Evolutionary conservation across 1,140 invertebrate species (phyloP).

Genomic region (Batillaria attramentaria): DNA sequence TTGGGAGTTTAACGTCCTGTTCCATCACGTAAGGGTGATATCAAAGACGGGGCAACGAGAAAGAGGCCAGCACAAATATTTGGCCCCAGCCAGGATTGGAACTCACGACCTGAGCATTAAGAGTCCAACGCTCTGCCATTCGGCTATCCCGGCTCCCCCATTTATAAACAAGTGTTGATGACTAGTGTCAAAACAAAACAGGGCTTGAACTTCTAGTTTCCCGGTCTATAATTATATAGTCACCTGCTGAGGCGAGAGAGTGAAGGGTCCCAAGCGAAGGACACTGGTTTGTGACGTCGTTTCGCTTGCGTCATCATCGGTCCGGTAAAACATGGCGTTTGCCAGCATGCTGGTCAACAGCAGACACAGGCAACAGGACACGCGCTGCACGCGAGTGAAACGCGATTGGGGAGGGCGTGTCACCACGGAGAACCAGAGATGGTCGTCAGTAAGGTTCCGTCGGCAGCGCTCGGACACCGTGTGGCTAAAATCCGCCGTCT

Average conservation of each 20-base stretch:
- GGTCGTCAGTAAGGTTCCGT: conserved; percentile 74
- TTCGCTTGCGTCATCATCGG: no score
- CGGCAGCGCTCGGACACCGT: no score
- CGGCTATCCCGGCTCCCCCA: no score
- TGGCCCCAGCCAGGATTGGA: no score
- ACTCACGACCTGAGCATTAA: no score
- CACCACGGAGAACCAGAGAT: conserved; percentile 77
- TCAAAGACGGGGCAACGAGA: no score
- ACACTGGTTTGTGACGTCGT: conserved; percentile 56
- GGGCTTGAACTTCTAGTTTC: no score
- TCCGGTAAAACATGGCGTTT: conserved; percentile 77
- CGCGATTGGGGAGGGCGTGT: conserved; percentile 73
- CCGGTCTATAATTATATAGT: not conserved
- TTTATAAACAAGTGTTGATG: not conserved
- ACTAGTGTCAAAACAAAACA: not conserved
- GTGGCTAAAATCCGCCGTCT: no score
- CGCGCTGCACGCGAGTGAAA: conserved; percentile 74
- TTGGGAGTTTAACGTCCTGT: no score
- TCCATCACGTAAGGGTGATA: no score
- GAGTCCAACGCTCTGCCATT: no score
- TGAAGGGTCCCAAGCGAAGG: conserved; percentile 73
- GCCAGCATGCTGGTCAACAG: conserved; percentile 75
- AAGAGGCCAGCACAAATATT: no score
- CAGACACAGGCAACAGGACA: conserved; percentile 75
- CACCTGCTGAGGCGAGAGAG: conserved; percentile 72